These are phyloP conservation scores for Brachypodius melanocephalos DNA, from an alignment of 2,113 vertebrate species.

Conservation along the genomic window DNA sequence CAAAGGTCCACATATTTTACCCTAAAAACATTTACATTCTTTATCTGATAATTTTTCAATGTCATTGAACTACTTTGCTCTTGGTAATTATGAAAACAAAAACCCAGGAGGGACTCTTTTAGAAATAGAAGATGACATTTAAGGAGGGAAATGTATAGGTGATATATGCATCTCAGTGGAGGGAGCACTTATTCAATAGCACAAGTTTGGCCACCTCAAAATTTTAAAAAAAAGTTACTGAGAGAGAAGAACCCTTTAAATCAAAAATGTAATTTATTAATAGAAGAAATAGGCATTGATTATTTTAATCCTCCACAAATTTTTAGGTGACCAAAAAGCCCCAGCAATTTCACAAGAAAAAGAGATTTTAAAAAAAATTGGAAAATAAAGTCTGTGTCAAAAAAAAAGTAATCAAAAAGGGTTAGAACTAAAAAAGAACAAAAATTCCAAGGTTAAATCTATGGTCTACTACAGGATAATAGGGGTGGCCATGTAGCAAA, in stretches of 20 bases:
- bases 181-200: not conserved
- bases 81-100: not conserved
- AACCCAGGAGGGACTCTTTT: not conserved
- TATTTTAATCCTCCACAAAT: not conserved
- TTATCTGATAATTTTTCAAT: not conserved
- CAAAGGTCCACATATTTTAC: not conserved
- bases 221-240: not conserved
- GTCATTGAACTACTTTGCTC: not conserved
- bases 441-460: not conserved
- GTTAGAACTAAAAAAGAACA: not conserved
- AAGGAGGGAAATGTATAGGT: not conserved
- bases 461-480: too few species aligned
- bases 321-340: not conserved
- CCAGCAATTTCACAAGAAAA: not conserved
- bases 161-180: not conserved
- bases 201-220: not conserved
- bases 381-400: not conserved
- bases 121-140: not conserved
- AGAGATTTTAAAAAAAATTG: not conserved
- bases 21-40: not conserved
- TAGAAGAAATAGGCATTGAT: not conserved
- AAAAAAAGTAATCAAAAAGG: not conserved
- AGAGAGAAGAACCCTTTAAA: not conserved
- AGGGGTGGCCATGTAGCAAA: accelerated
- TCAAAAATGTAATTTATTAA: not conserved